phyloP scores from a whole-genome alignment of 1,140 invertebrate genomes.

The Halictus rubicundus region DNA sequence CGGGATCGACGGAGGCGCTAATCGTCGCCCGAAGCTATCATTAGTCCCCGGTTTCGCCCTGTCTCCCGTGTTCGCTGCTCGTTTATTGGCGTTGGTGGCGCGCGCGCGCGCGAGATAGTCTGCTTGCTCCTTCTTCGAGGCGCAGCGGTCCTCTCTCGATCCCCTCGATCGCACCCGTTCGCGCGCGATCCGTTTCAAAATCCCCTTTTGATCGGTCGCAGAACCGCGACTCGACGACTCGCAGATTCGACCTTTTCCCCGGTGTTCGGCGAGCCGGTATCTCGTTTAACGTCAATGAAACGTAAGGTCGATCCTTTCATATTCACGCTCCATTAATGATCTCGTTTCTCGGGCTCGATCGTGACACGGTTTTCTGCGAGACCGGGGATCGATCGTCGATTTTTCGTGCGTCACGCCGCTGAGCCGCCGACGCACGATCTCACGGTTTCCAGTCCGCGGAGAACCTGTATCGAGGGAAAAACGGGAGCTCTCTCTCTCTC shows the following conservation, averaged over 20 bases:
- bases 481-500: not conserved
- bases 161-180: too few relatives aligned
- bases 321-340: conserved; percentile 54
- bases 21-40: conserved; percentile 57
- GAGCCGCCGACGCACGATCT: conserved; percentile 26
- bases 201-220: too few relatives aligned
- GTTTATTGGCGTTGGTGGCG: conserved; percentile 44
- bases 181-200: too few relatives aligned
- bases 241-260: too few relatives aligned
- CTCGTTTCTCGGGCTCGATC: conserved; percentile 32
- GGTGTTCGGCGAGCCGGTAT: not conserved
- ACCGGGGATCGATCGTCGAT: conserved; percentile 15
- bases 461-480: not conserved
- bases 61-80: conserved; percentile 25
- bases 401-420: conserved; percentile 39
- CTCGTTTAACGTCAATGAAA: conserved; percentile 38
- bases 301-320: conserved; percentile 49
- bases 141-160: too few relatives aligned
- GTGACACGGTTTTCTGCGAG: conserved; percentile 40
- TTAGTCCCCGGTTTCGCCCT: conserved; percentile 60
- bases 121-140: conserved; percentile 4
- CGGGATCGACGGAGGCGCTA: conserved; percentile 58
- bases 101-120: not conserved
- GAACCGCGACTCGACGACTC: too few relatives aligned
- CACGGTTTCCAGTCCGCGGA: conserved; percentile 34